These are phyloP conservation scores for Xenus cinereus DNA, from an alignment of 2,113 vertebrate genomes.

Conservation along the genomic window DNA sequence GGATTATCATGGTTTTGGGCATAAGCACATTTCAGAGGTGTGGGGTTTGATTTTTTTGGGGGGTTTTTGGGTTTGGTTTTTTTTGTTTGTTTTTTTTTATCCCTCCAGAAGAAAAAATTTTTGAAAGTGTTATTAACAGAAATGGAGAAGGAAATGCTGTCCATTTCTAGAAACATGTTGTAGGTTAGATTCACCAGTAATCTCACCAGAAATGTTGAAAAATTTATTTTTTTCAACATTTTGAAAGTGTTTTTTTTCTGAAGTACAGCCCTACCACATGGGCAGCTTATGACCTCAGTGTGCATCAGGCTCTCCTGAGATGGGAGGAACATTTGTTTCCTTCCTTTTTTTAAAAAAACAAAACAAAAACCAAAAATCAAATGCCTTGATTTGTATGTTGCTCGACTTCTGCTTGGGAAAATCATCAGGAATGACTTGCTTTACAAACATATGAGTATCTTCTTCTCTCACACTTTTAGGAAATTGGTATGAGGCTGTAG, in stretches of 20 bases:
- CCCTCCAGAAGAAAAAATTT: neutral
- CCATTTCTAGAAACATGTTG: neutral
- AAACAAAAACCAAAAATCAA: neutral
- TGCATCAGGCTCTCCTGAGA: neutral
- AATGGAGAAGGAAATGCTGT: neutral
- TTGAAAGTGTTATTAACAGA: neutral
- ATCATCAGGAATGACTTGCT: neutral
- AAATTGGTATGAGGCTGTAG: neutral
- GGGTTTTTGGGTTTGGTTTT: too few species aligned
- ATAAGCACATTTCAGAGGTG: neutral
- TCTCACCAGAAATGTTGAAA: neutral
- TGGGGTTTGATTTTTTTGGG: neutral
- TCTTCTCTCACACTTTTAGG: neutral
- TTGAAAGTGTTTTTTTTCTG: neutral
- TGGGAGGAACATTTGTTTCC: fast-evolving
- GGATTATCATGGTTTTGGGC: neutral
- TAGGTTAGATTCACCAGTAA: neutral
- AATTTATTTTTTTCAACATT: neutral
- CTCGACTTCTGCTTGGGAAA: neutral
- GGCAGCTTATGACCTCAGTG: neutral
- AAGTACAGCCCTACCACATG: neutral
- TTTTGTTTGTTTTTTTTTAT: neutral
- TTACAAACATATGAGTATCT: fast-evolving
- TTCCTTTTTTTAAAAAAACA: neutral
- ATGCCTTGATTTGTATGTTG: neutral